These are phyloP conservation scores for Achroia grisella DNA, from an alignment of 1,140 invertebrate species.

Conservation along the genomic window DNA sequence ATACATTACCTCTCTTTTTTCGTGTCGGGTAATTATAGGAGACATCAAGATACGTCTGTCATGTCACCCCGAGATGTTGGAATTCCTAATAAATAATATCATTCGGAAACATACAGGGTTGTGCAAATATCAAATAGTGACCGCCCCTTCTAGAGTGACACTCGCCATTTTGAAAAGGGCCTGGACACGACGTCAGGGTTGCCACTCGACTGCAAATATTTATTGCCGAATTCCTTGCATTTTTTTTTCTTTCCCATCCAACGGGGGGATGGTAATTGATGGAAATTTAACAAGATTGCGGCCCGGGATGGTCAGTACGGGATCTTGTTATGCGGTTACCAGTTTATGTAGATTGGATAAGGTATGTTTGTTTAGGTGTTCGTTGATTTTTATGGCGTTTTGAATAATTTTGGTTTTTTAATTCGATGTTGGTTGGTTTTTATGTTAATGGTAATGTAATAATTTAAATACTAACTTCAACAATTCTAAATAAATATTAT, in stretches of 20 bases:
- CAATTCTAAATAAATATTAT: too few species aligned
- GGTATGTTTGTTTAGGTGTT: slow-evolving; percentile 9
- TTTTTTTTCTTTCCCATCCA: slow-evolving; percentile 17
- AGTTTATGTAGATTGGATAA: slow-evolving; percentile 1
- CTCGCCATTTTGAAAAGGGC: slow-evolving; percentile 52
- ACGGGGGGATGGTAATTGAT: slow-evolving; percentile 26
- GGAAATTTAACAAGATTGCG: slow-evolving; percentile 27
- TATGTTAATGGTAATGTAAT: too few species aligned
- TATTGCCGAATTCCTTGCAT: slow-evolving; percentile 15
- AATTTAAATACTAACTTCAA: too few species aligned
- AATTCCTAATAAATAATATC: slow-evolving; percentile 12
- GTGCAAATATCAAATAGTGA: slow-evolving; percentile 10
- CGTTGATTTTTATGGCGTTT: neutral
- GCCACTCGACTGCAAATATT: slow-evolving; percentile 33
- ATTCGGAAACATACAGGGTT: slow-evolving; percentile 1
- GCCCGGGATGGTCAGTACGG: neutral
- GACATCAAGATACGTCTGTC: too few species aligned
- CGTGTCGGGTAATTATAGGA: too few species aligned
- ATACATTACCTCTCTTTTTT: too few species aligned
- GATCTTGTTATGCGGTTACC: neutral
- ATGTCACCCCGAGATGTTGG: neutral
- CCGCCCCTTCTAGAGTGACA: slow-evolving; percentile 7
- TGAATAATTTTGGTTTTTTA: too few species aligned
- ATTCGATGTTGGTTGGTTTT: too few species aligned
- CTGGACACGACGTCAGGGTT: slow-evolving; percentile 45